Evolutionary conservation across 2,888 invertebrate genomes (phyloP), one percentile per base, ranked within the genome.

Genomic region (Parelbella ahira): DNA sequence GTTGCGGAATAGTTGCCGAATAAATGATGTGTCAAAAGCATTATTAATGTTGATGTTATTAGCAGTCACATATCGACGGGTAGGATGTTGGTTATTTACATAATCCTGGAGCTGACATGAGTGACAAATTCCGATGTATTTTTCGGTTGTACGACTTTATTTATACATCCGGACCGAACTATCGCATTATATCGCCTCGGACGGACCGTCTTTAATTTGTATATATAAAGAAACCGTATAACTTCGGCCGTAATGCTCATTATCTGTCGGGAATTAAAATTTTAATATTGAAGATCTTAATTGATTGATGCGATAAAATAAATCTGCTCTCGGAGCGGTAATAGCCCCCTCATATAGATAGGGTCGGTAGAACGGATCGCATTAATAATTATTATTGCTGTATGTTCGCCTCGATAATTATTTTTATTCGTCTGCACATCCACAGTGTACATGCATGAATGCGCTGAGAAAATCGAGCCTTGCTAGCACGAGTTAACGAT

Each of bases 251-350:
- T 68, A 71, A 58, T 50, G 55, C 56, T 51, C 60, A 59, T 63
- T 60, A 59, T 54, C 58, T 56, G 58, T 57, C 52, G 60, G 60
- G 67, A 68, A 71, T 77, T 71, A 71, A 74, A 72, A 63, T 68
- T 75, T 77, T 68, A 75, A 74, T 73, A 30, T 70, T 64, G 63
- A 63, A 62, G 63, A 5, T 6, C 5, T 1, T 75, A 80, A 83
- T 81, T 78, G 79, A 80, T 79, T 78, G 77, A 78, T 69, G 63
- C 60, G 67, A 74, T 77, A 66, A 73, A 76, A 75, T 76, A 68
- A 74, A 79, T 73, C 66, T 68, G 53, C 57, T 63, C 63, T 59
- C 58, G 46, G 56, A 45, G 48, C 50, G 50, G 54, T 53, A 60
- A 63, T 64, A 58, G 54, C 52, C 51, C 53, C 51, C 54, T 53